Evolutionary conservation across 2,888 invertebrate species (phyloP).

Genomic region (Drosophila fungiperda): DNA sequence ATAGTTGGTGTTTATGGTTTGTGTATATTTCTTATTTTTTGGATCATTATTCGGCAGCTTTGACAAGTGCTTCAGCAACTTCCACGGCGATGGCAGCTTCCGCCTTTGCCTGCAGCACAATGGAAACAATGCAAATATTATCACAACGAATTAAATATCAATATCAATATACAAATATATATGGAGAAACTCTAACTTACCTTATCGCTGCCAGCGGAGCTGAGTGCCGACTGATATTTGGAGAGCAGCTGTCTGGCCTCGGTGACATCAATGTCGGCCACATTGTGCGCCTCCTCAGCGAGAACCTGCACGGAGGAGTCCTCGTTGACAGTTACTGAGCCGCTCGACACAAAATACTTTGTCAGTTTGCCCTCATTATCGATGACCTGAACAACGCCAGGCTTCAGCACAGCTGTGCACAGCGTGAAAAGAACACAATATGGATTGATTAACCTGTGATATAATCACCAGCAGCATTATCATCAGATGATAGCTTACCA

Average conservation of each 20-base stretch:
- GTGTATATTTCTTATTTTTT: neutral
- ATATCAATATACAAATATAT: neutral
- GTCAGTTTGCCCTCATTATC: constrained; percentile 93
- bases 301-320: constrained; percentile 97
- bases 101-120: constrained; percentile 88
- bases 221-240: constrained; percentile 93
- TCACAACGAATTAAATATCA: neutral
- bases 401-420: constrained; percentile 92
- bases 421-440: neutral
- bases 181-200: constrained; percentile 85
- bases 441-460: constrained; percentile 5
- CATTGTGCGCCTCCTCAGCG: constrained; percentile 96
- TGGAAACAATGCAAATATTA: neutral
- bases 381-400: constrained; percentile 95
- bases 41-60: constrained; percentile 89
- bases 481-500: constrained; percentile 84
- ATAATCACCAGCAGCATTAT: neutral
- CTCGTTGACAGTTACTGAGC: constrained; percentile 97
- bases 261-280: constrained; percentile 92
- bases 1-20: constrained; percentile 19
- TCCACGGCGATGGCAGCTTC: constrained; percentile 97
- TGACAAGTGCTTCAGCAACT: constrained; percentile 96
- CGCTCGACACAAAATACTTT: constrained; percentile 98
- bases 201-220: constrained; percentile 92
- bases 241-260: constrained; percentile 93